Evolutionary conservation across 1,140 invertebrate genomes (phyloP).

Genomic region (Linepithema humile): DNA sequence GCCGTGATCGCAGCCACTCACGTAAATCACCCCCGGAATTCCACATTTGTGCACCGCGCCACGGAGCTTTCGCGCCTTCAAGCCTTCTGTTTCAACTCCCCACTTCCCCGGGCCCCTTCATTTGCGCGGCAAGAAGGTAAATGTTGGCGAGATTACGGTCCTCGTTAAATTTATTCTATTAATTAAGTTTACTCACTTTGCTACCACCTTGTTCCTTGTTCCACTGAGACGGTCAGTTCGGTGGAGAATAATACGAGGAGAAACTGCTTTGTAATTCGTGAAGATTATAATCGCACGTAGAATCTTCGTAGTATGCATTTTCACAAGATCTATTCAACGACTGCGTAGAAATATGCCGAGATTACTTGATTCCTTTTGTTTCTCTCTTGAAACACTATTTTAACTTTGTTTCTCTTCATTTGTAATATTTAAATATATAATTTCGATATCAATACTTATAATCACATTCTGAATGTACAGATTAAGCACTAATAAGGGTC

Average conservation of each 20-base stretch:
- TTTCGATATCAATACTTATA: not conserved
- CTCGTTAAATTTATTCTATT: conserved; percentile 74
- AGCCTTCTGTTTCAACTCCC: conserved; percentile 5
- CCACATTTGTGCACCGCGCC: conserved; percentile 62
- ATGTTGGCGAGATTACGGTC: conserved; percentile 68
- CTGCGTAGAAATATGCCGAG: not conserved
- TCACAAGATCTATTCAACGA: not conserved
- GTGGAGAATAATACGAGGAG: conserved; percentile 26
- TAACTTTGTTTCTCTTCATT: not conserved
- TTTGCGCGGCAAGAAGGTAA: conserved; percentile 64
- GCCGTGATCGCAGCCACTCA: conserved; percentile 75
- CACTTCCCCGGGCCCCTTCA: not conserved
- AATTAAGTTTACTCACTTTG: conserved; percentile 69
- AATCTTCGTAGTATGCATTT: conserved; percentile 4
- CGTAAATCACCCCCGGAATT: conserved; percentile 73
- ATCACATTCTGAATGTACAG: not conserved
- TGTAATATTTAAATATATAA: not conserved
- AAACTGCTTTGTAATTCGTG: conserved; percentile 38
- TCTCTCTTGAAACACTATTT: too few relatives aligned
- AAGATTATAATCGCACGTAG: conserved; percentile 26
- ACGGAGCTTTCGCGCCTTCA: not conserved
- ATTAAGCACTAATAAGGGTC: too few relatives aligned
- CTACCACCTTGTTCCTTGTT: conserved; percentile 13
- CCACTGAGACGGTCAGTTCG: conserved; percentile 50
- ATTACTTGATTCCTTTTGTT: not conserved